A percentile compares a stretch with the other conserved stretches of the same genome.
Conservation (phyloP, 2,888 invertebrate species). For the Luperina testacea region DNA sequence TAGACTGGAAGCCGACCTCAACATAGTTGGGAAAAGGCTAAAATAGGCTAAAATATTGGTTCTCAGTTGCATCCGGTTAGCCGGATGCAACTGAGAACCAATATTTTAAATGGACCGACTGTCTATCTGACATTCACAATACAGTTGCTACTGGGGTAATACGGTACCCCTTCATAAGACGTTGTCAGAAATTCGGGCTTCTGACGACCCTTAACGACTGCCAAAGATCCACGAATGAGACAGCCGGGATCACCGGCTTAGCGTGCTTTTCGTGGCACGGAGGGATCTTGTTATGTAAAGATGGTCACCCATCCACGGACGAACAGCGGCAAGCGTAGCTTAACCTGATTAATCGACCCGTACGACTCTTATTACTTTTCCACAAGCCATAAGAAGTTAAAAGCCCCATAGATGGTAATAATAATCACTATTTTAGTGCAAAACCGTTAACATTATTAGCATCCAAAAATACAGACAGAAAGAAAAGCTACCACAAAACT, state of each 20-base stretch:
- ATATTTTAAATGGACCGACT: not conserved
- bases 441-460: not conserved
- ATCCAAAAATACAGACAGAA: constrained; percentile 1
- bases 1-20: too few species aligned
- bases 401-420: not conserved
- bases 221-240: not conserved
- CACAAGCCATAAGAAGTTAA: not conserved
- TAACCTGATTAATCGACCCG: not conserved
- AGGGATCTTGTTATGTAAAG: not conserved
- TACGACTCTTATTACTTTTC: not conserved
- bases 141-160: not conserved
- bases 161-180: not conserved
- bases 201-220: not conserved
- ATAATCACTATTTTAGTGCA: not conserved
- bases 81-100: not conserved
- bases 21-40: too few species aligned
- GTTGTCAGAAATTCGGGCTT: not conserved
- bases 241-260: not conserved
- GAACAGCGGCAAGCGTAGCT: not conserved
- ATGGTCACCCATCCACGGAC: not conserved
- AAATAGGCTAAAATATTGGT: too few species aligned
- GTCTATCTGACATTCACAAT: not conserved
- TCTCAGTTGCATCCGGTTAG: too few species aligned
- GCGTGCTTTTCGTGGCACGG: not conserved
- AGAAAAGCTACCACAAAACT: constrained; percentile 35